Base-by-base conservation (phyloP, 2,113 vertebrate genomes). In the Pipra filicauda region DNA sequence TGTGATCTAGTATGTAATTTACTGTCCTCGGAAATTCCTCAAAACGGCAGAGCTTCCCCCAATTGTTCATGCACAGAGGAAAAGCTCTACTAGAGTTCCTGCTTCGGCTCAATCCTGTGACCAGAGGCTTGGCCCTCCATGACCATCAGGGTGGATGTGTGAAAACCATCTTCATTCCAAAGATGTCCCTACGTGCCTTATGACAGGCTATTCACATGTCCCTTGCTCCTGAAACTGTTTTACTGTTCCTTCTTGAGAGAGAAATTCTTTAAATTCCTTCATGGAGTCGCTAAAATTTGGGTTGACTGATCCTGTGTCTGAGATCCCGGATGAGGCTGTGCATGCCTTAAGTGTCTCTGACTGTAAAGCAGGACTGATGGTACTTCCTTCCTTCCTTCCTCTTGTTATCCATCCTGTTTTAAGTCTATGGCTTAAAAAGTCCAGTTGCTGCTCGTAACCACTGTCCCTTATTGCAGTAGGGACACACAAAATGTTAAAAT, bases 21-120 rank as follows among this genome's bases (percentile, higher is more conserved):
- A 92, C 83, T 92, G 92, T 95, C 96, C 94, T 98, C 93, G 95
- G 98, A 98, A 98, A 97, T 98, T 96, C 97, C 97, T 98, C 94
- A 89, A 73, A 97, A 89, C 51, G 12, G 90, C 97, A 95, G 91
- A 64, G 75, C 86, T 98, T 98, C 98, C 98, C 96, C 31, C 90
- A 95, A 98, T 98, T 98, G 98, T 98, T 98, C 91, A 41, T 62
- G 52, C 48, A 82, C 77, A 94, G 83, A 97, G 97, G 96, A 95
- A 96, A 95, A 96, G 76, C 66, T 80, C 90, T 96, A 71, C 78
- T 97, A 77, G 65, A 95, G 91, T 96, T 96, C 86, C 95, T 96
- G 86, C 96, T 95, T 97, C 21, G 1, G 75, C 90, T 92, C 16
- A 11, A 26, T 80, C 30, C 24, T 65, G 7, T 71, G 91, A 72